phyloP scores from a whole-genome alignment of 2,888 invertebrate species.

The Ashinkailepas kermadecensis region DNA sequence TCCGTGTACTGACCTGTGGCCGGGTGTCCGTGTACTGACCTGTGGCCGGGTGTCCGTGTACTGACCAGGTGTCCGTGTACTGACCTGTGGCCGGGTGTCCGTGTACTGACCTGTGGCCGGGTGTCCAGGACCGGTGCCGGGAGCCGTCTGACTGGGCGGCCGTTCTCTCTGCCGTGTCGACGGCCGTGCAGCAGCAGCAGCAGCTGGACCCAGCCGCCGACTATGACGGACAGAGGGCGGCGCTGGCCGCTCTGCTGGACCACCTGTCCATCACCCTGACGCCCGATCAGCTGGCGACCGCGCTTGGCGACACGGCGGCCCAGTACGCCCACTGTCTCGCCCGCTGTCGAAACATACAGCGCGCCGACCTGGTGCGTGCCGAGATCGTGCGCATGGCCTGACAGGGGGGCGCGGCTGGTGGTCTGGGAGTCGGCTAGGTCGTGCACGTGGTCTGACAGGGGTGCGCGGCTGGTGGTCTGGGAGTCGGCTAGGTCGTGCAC shows the following conservation, averaged over 20 bases:
- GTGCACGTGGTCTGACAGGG: too few species aligned
- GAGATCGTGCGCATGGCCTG: slow-evolving; percentile 15
- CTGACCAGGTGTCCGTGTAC: too few species aligned
- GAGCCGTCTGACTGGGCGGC: background rate
- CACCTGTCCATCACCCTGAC: background rate
- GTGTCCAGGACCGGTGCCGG: background rate
- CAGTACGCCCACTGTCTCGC: background rate
- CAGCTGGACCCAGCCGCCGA: background rate
- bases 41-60: too few species aligned
- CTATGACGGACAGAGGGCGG: background rate
- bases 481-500: too few species aligned
- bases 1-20: too few species aligned
- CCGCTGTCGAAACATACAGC: background rate
- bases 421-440: too few species aligned
- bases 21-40: too few species aligned
- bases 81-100: too few species aligned
- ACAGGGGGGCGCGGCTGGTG: too few species aligned
- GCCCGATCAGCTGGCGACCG: background rate
- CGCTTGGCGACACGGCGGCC: background rate
- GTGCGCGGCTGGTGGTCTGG: too few species aligned
- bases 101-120: too few species aligned
- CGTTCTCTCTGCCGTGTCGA: background rate
- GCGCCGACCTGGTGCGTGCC: background rate
- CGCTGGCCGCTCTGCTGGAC: slow-evolving; percentile 7
- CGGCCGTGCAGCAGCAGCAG: background rate